Percentiles rank a stretch among this genome's conserved stretches.
Conservation (phyloP, 2,888 invertebrate genomes). For the Meteorus colon region DNA sequence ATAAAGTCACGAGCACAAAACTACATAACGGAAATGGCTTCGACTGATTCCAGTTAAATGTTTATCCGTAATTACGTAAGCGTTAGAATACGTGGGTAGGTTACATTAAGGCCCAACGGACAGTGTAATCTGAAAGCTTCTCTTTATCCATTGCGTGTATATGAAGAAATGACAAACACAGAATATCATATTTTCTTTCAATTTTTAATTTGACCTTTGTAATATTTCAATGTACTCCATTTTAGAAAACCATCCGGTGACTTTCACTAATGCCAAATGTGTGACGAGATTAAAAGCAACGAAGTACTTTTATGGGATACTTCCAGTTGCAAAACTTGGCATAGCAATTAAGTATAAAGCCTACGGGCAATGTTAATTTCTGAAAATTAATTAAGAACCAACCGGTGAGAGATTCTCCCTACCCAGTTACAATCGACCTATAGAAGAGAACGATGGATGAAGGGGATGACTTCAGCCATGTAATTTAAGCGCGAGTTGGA, state of each 20-base stretch:
- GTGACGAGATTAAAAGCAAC: slow-evolving; percentile 50
- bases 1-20: slow-evolving; percentile 55
- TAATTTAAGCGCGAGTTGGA: slow-evolving; percentile 32
- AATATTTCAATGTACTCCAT: background rate
- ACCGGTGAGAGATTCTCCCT: slow-evolving; percentile 47
- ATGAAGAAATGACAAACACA: background rate
- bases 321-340: slow-evolving; percentile 59
- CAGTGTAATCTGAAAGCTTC: slow-evolving; percentile 33
- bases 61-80: slow-evolving; percentile 61
- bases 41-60: slow-evolving; percentile 63
- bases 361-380: slow-evolving; percentile 62
- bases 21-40: slow-evolving; percentile 61
- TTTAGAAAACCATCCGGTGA: background rate
- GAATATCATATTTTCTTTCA: background rate
- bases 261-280: slow-evolving; percentile 36
- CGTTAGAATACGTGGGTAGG: slow-evolving; percentile 24
- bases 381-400: slow-evolving; percentile 66
- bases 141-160: slow-evolving; percentile 9
- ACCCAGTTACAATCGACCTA: slow-evolving; percentile 38
- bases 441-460: slow-evolving; percentile 30
- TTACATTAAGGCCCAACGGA: slow-evolving; percentile 14
- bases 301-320: slow-evolving; percentile 58
- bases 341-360: slow-evolving; percentile 59
- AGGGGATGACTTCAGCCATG: slow-evolving; percentile 25
- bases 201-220: background rate